Base-by-base conservation (phyloP, 2,888 invertebrate species). In the Eupeodes luniger region DNA sequence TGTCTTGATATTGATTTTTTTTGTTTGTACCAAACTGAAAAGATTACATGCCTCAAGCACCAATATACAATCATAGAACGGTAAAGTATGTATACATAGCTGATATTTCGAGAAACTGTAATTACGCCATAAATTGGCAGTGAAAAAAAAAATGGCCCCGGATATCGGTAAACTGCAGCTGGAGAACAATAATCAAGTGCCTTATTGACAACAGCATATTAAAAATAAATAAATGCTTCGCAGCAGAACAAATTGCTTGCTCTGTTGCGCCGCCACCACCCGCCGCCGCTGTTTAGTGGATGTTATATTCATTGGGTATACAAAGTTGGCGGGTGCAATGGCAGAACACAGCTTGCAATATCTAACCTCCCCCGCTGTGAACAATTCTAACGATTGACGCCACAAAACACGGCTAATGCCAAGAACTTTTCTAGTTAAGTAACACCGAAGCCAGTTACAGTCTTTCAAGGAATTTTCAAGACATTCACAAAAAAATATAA, bases 131-230 rank as follows among this genome's bases (percentile, higher is more conserved):
- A 81, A 85, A 78, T 85, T 80, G 44, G 75, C 40, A 75, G 67
- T 16, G 53, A 72, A 72, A 70, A 51, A 72, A 76, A 80, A 75
- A 77, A 78, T 81, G 67, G 85, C 88, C 85, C 88, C 85, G 88
- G 88, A 84, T 88, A 88, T 87, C 62, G 81, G 70, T 84, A 70
- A 88, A 74, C 81, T 88, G 88, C 88, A 88, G 85, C 85, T 88
- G 88, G 85, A 81, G 85, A 88, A 85, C 88, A 88, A 85, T 88
- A 88, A 85, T 85, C 88, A 88, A 88, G 85, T 85, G 85, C 57
- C 88, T 88, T 88, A 88, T 85, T 88, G 88, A 88, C 88, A 88
- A 85, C 85, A 81, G 81, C 78, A 77, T 81, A 88, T 85, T 85
- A 88, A 85, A 88, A 85, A 75, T 76, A 85, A 88, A 85, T 85